A percentile compares a stretch with the other conserved stretches of the same genome.
phyloP scores from a whole-genome alignment of 1,140 invertebrate genomes.

The Trichoplusia ni region DNA sequence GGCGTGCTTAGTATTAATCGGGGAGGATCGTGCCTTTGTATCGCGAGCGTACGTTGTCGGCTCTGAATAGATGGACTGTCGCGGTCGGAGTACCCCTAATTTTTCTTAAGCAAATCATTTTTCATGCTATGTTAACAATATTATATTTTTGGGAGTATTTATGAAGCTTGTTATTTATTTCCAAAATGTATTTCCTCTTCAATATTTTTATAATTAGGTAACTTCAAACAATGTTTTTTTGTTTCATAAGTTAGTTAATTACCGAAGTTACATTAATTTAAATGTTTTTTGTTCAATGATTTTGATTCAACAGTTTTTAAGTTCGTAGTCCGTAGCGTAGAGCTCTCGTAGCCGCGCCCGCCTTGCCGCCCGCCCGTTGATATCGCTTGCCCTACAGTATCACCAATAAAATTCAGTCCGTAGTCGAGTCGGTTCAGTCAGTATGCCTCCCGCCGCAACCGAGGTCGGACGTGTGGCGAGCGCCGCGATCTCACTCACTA shows the following conservation, averaged over 20 bases:
- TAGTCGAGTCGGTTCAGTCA: slow-evolving; percentile 44
- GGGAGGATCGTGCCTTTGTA: slow-evolving; percentile 65
- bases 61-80: slow-evolving; percentile 68
- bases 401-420: slow-evolving; percentile 35
- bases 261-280: no score
- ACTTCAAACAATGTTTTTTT: no score
- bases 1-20: slow-evolving; percentile 79
- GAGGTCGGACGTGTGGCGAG: slow-evolving; percentile 55
- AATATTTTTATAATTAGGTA: no score
- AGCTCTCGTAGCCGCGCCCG: slow-evolving; percentile 44
- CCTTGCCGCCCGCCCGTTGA: slow-evolving; percentile 34
- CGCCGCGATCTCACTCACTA: slow-evolving; percentile 40
- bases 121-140: slow-evolving; percentile 33
- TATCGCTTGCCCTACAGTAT: slow-evolving; percentile 35
- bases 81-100: slow-evolving; percentile 57
- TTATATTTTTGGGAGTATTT: no score
- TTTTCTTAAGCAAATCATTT: slow-evolving; percentile 58
- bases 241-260: no score
- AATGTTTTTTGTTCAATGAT: no score
- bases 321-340: slow-evolving; percentile 53
- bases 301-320: slow-evolving; percentile 43
- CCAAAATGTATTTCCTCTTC: no score
- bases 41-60: slow-evolving; percentile 54
- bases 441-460: slow-evolving; percentile 59
- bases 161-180: no score